Evolutionary conservation across 1,140 invertebrate species (phyloP), one percentile per base, ranked within the genome.

Genomic region (Drosophila elegans): DNA sequence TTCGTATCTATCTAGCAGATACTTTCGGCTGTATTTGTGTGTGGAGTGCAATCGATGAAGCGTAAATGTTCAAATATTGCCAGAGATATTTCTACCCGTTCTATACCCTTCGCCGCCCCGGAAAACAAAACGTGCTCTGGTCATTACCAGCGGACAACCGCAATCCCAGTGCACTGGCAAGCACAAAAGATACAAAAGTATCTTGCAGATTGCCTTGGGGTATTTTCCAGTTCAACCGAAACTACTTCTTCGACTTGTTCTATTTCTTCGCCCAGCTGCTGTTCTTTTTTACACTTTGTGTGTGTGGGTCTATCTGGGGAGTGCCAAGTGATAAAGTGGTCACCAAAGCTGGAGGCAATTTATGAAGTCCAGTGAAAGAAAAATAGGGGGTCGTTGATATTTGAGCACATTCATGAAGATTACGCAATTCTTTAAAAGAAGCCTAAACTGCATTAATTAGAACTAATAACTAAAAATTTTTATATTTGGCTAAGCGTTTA

Each of bases 1-100:
- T 68, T 48, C 54, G 39, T 67, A 68, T 74, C 39, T 71, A 67
- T 72, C 72, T 68, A 38, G 7, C 44, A 69, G 75, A 79, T 83
- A 88, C 73, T 74, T 67, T 72, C 51, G 60, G 36, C 46, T 34
- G 36, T 57, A 34, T 72, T 64, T 61, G 39, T 55, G 52, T 55
- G 52, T 45, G 75, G 60, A 71, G 66, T 73, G 77, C 68, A 89
- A 89, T 89, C 84, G 84, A 89, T 89, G 84, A 89, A 89, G 84
- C 84, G 84, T 89, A 89, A 89, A 89, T 89, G 84, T 89, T 89
- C 84, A 88, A 88, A 88, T 89, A 78, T 81, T 78, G 62, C 71
- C 59, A 54, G 27, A 75, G 73, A 79, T 80, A 76, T 74, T 79
- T 74, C 60, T 32, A 21, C 32, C 27, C 3, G 36, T 7, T 74